These are phyloP conservation scores for Eulimnadia texana DNA, from an alignment of 1,140 invertebrate species.

Conservation along the genomic window DNA sequence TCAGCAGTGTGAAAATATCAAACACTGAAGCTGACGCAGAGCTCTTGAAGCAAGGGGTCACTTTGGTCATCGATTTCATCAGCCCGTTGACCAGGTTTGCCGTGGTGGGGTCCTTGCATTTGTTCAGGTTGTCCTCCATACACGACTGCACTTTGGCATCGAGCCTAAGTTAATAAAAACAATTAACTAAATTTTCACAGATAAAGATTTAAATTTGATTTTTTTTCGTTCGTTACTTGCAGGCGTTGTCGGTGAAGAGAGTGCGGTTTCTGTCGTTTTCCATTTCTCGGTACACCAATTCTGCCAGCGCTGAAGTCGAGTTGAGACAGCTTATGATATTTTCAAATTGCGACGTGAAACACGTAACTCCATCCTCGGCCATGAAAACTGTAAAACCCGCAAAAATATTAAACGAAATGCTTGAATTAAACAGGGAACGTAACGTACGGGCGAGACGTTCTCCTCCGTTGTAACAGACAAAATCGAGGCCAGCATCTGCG, in stretches of 20 bases:
- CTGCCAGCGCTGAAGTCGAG: slow-evolving; percentile 32
- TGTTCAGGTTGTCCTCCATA: slow-evolving; percentile 44
- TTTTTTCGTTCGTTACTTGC: slow-evolving; percentile 3
- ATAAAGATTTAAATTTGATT: background rate
- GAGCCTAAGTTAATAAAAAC: slow-evolving; percentile 35
- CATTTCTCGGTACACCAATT: background rate
- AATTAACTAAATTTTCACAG: background rate
- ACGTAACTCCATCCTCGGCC: slow-evolving; percentile 56
- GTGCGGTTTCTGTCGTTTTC: background rate
- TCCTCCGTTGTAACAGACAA: slow-evolving; percentile 59
- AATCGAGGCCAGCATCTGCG: slow-evolving; percentile 45
- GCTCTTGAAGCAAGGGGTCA: slow-evolving; percentile 43
- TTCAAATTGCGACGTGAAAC: slow-evolving; percentile 42
- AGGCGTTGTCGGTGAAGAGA: background rate
- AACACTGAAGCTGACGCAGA: background rate
- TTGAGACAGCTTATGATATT: slow-evolving; percentile 47
- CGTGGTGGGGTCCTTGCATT: slow-evolving; percentile 52
- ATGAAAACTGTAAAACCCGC: slow-evolving; percentile 49
- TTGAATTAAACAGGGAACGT: slow-evolving; percentile 1
- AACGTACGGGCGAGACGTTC: slow-evolving; percentile 58
- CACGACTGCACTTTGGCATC: slow-evolving; percentile 44
- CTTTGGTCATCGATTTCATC: slow-evolving; percentile 51
- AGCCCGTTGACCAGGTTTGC: slow-evolving; percentile 61
- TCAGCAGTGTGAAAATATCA: background rate
- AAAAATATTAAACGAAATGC: background rate